Base-by-base conservation (phyloP, 2,113 vertebrate genomes). In the Condylura cristata region DNA sequence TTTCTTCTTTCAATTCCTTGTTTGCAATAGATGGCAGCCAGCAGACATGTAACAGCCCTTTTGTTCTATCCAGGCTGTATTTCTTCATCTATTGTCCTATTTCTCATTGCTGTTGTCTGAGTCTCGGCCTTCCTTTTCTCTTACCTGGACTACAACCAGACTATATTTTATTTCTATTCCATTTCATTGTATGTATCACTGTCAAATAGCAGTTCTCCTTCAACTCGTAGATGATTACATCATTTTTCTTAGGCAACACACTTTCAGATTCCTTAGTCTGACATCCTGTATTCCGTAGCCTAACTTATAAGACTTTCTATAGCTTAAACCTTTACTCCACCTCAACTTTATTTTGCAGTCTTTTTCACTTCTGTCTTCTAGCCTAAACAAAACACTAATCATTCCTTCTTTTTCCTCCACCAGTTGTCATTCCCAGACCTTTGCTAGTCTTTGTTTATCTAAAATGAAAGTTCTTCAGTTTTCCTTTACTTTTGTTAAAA, bases 391-490 rank as follows among this genome's bases (percentile, higher is more conserved):
- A 82, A 53, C 18, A 18, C 6, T 18, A 41, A 8, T 68, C 30
- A 28, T 39, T 68, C 44, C 68, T 70, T 58, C 34, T 56, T 86
- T 85, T 13, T 28, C 74, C 17, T 78, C 34, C 4, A 16, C 32
- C 39, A 32, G 71, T 68, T 75, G 34, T 93, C 28, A 26, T 66
- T 85, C 85, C 44, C 17, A 63, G 44, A 26, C 79, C 22, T n/a
- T 81, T 71, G 13, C 1, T 74, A 60, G 28, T 30, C 24, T 32
- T 65, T 14, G 6, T 71, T 70, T 46, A 85, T 78, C 56, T 68
- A 60, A 95, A 95, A 71, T 46, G 51, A 13, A 60, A 75, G 16
- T 61, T 32, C 34, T 92, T 89, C 82, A 84, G 92, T 81, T 78
- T 44, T 81, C 39, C 60, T 92, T 91, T 86, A 84, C 92, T 81